Percentiles rank a stretch among this genome's conserved stretches.
phyloP scores from a whole-genome alignment of 2,888 invertebrate genomes.

The Drosophila lutescens region DNA sequence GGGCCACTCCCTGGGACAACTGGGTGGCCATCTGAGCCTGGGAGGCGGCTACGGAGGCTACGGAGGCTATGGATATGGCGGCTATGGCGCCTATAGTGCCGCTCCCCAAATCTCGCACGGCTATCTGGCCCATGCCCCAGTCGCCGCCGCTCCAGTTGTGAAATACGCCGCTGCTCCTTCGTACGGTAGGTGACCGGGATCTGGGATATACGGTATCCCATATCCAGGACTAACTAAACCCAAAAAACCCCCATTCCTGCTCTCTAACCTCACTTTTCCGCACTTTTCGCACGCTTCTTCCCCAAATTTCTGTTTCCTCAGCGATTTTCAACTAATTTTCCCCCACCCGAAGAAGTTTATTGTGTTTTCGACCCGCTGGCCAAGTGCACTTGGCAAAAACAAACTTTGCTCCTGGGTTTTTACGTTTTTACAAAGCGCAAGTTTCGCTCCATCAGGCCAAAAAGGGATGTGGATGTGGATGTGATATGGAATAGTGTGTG shows the following conservation, averaged over 20 bases:
- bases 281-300: constrained; percentile 19
- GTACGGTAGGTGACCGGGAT: constrained; percentile 73
- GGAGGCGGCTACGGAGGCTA: constrained; percentile 60
- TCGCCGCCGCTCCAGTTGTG: constrained; percentile 74
- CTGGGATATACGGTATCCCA: background rate
- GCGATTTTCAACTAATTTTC: constrained; percentile 31
- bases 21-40: constrained; percentile 12
- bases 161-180: constrained; percentile 76
- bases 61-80: constrained; percentile 55
- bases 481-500: constrained; percentile 2
- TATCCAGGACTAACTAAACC: background rate
- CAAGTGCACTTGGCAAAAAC: constrained; percentile 64
- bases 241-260: background rate
- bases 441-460: constrained; percentile 39
- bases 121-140: constrained; percentile 57
- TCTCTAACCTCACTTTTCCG: constrained; percentile 26
- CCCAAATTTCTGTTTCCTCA: background rate
- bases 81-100: constrained; percentile 51
- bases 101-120: constrained; percentile 67
- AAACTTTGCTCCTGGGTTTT: constrained; percentile 47
- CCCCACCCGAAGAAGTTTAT: constrained; percentile 11
- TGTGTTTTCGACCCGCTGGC: constrained; percentile 41
- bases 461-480: background rate
- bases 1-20: constrained; percentile 18
- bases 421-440: constrained; percentile 19